A percentile compares a stretch with the other conserved stretches of the same genome.
Evolutionary conservation across 2,113 vertebrate species (phyloP).

Genomic region (Tilapia sparmanii): DNA sequence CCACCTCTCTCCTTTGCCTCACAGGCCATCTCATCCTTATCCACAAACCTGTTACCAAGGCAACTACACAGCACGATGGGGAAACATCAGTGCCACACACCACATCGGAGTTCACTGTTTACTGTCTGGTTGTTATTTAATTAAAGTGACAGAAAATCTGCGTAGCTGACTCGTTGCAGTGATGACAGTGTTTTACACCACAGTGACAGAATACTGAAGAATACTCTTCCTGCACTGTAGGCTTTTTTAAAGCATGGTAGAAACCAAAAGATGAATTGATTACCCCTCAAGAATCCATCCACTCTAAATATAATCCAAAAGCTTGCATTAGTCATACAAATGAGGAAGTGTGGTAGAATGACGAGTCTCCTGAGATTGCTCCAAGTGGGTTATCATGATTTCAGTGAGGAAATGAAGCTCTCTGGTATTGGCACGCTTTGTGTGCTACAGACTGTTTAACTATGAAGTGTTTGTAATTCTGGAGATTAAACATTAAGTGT

Average conservation of each 20-base stretch:
- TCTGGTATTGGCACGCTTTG: background rate
- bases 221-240: background rate
- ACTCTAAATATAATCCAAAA: background rate
- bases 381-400: background rate
- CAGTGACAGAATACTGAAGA: background rate
- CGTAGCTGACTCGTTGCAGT: background rate
- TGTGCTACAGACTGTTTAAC: background rate
- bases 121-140: background rate
- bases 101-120: slow-evolving; percentile 47
- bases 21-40: slow-evolving; percentile 18
- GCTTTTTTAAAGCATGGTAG: background rate
- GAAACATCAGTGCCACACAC: slow-evolving; percentile 23
- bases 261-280: background rate
- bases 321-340: background rate
- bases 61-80: slow-evolving; percentile 30
- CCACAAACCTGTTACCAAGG: slow-evolving; percentile 34
- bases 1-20: background rate
- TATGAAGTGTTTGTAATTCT: background rate
- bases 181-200: background rate
- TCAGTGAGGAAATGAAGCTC: background rate
- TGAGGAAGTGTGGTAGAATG: background rate
- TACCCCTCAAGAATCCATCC: background rate
- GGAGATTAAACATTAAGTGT: background rate
- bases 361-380: background rate
- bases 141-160: background rate